Base-by-base conservation (phyloP, 1,140 invertebrate genomes). In the Drosophila miranda region DNA sequence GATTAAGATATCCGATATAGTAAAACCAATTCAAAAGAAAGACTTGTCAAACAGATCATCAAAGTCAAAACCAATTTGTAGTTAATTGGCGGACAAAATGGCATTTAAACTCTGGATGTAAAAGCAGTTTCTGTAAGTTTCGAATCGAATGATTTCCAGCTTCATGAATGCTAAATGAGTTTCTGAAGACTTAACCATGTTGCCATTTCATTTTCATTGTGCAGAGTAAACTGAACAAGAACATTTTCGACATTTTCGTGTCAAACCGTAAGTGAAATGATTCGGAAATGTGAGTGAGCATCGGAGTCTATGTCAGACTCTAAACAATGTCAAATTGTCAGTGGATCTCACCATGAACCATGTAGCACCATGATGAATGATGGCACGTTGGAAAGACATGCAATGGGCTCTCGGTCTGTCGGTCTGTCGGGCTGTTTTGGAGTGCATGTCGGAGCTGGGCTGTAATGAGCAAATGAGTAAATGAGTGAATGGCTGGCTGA, bases 61-160 rank as follows among this genome's bases (percentile, higher is more conserved):
- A 9, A 34, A 11, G 5, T 13, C 46, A 57, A 64, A 73, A 64
- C 58, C 70, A 73, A 73, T 73, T 64, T 57, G 59, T 42, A 73
- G 59, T 73, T 73, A 73, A 73, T 73, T 73, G 74, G 43, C 66
- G 42, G 51, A 34, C 63, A 44, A 68, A 55, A 49, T 68, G 63
- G 44, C 64, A 49, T 43, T 64, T 34, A 42, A 69, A 54, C 6
- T 34, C n/a, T 52, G 30, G 41, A 66, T 67, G 61, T 53, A 61
- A 49, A 41, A 46, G 23, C 43, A 38, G 34, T 38, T 38, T 11
- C 23, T 16, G 49, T 30, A 68, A 30, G 49, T 38, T 68, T 54
- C 48, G 44, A 56, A 68, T 49, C 30, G 54, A 68, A 55, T 46
- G 28, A 26, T 34, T 26, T 16, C 48, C 16, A 6, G 23, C 30